A percentile compares a stretch with the other conserved stretches of the same genome.
phyloP scores from a whole-genome alignment of 2,888 invertebrate species.

The Theretra japonica region DNA sequence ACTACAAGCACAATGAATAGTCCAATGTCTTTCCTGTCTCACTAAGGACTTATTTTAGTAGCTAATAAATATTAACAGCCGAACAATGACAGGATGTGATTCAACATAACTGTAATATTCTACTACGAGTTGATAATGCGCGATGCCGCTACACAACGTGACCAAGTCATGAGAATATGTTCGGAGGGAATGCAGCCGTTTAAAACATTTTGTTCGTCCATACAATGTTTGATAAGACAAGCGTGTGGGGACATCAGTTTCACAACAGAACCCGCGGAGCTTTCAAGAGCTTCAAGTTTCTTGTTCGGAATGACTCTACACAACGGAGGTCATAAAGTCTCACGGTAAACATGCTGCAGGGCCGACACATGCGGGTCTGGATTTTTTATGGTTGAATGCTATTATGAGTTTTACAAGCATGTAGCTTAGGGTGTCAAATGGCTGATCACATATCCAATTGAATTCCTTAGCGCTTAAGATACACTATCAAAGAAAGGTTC shows the following conservation, averaged over 20 bases:
- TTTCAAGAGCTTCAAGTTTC: conserved; percentile 29
- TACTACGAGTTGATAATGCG: neutral
- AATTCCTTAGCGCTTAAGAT: no score
- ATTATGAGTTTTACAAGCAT: no score
- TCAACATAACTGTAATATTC: neutral
- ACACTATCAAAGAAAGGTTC: no score
- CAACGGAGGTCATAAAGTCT: conserved; percentile 28
- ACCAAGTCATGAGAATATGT: conserved; percentile 1
- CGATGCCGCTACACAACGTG: neutral
- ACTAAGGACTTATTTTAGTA: neutral
- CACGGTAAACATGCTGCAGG: conserved; percentile 12
- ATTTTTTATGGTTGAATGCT: neutral
- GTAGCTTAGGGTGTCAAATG: no score
- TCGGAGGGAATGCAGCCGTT: conserved; percentile 7
- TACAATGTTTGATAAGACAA: conserved; percentile 15
- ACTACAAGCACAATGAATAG: conserved; percentile 18
- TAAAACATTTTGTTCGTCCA: neutral
- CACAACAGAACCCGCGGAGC: conserved; percentile 28
- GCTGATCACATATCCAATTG: no score
- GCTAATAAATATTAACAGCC: neutral
- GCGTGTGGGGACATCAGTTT: conserved; percentile 26
- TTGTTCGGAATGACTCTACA: conserved; percentile 27
- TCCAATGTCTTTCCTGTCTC: conserved; percentile 20
- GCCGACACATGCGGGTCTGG: neutral
- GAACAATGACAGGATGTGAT: conserved; percentile 5